Evolutionary conservation across 1,140 invertebrate genomes (phyloP).

Genomic region (Telenomus remus): DNA sequence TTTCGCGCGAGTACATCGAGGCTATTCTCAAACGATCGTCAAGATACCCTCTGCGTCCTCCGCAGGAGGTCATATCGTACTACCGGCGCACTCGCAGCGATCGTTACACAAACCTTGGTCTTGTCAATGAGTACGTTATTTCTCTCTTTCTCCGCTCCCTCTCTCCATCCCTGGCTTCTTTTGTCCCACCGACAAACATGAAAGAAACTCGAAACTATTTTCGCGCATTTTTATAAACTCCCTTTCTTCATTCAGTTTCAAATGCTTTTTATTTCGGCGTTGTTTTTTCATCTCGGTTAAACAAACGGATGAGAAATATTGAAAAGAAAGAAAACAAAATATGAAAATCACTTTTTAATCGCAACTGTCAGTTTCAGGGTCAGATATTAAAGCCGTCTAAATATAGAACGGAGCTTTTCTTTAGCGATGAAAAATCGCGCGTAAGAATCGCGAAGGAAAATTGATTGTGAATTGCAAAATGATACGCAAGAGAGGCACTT

Average conservation of each 20-base stretch:
- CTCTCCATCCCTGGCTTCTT: not conserved
- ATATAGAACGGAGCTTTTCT: constrained; percentile 25
- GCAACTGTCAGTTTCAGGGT: constrained; percentile 39
- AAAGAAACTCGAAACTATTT: constrained; percentile 37
- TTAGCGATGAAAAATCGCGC: constrained; percentile 14
- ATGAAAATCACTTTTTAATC: constrained; percentile 28
- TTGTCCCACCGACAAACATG: constrained; percentile 2
- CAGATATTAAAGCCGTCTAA: constrained; percentile 36
- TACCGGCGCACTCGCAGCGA: constrained; percentile 85
- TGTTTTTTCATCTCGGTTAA: too few species aligned
- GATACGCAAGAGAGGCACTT: constrained; percentile 4
- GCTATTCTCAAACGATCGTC: constrained; percentile 82
- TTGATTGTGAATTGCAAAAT: constrained; percentile 10
- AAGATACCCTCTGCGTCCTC: constrained; percentile 86
- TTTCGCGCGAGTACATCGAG: constrained; percentile 85
- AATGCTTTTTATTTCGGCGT: too few species aligned
- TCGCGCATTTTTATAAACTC: constrained; percentile 2
- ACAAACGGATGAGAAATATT: not conserved
- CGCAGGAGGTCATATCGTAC: constrained; percentile 86
- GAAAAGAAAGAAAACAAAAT: constrained; percentile 4
- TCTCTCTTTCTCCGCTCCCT: constrained; percentile 14
- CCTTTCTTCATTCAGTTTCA: constrained; percentile 10
- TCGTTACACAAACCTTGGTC: constrained; percentile 85
- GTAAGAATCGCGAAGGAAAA: constrained; percentile 17
- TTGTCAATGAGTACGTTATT: constrained; percentile 86